A percentile compares a stretch with the other conserved stretches of the same genome.
Evolutionary conservation across 2,888 invertebrate species (phyloP).

Genomic region (Euplexia lucipara): DNA sequence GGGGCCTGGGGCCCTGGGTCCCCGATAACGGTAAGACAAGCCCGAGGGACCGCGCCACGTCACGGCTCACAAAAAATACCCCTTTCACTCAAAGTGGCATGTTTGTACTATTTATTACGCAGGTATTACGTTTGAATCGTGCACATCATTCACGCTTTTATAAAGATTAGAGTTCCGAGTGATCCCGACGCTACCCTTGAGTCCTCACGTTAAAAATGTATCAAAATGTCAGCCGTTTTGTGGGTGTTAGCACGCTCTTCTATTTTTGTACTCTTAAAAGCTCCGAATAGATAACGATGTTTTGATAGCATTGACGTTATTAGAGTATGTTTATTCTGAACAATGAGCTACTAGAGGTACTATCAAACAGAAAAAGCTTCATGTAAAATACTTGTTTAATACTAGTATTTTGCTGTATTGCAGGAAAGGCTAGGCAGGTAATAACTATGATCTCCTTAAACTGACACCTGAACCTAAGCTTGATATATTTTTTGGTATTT

Average conservation of each 20-base stretch:
- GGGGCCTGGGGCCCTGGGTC: slow-evolving; percentile 35
- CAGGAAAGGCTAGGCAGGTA: too few relatives aligned
- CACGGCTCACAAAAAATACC: slow-evolving; percentile 58
- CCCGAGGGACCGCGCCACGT: slow-evolving; percentile 47
- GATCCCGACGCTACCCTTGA: slow-evolving; percentile 24
- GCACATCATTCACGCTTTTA: slow-evolving; percentile 56
- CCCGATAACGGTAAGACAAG: slow-evolving; percentile 63
- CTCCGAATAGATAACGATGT: neutral
- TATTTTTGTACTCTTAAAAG: slow-evolving; percentile 10
- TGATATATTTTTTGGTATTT: too few relatives aligned
- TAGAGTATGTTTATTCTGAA: neutral
- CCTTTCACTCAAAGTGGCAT: slow-evolving; percentile 55
- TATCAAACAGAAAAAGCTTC: too few relatives aligned
- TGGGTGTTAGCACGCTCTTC: slow-evolving; percentile 14
- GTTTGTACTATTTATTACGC: slow-evolving; percentile 56
- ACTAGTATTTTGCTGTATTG: too few relatives aligned
- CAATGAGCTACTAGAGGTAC: neutral
- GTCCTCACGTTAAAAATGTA: slow-evolving; percentile 43
- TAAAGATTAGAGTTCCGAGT: slow-evolving; percentile 41
- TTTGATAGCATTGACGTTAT: slow-evolving; percentile 4
- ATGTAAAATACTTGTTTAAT: too few relatives aligned
- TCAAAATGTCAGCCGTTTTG: slow-evolving; percentile 23
- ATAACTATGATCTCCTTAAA: too few relatives aligned
- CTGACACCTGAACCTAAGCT: too few relatives aligned
- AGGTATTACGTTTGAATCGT: slow-evolving; percentile 36